Evolutionary conservation across 2,797 vertebrate species (phyloP).

Genomic region (Muscicapa striata): DNA sequence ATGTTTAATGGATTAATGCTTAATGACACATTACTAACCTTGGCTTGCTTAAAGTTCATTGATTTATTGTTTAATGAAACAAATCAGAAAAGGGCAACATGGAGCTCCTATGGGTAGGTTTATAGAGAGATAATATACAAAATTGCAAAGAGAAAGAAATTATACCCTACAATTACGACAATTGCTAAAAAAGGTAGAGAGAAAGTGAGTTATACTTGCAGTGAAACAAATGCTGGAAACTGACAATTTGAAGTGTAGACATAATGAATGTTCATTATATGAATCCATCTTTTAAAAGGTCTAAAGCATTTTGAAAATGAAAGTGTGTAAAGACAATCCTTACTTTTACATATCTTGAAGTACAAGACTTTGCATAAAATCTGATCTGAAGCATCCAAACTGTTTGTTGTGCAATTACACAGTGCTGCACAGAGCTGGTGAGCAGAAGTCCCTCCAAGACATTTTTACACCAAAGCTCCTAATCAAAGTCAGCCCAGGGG

Average conservation of each 20-base stretch:
- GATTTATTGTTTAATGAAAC: slow-evolving; percentile 35
- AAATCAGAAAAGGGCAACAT: not conserved
- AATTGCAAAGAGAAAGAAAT: not conserved
- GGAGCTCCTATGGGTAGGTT: not conserved
- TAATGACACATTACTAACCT: slow-evolving; percentile 25
- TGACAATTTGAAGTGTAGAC: not conserved
- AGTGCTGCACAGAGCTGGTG: not conserved
- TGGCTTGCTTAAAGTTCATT: not conserved
- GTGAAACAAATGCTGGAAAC: not conserved
- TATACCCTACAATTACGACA: not conserved
- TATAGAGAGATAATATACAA: not conserved
- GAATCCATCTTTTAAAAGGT: not conserved
- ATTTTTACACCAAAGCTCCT: not conserved
- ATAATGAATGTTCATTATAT: not conserved
- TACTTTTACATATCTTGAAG: not conserved
- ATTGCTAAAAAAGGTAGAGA: not conserved
- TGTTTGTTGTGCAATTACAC: too few relatives aligned
- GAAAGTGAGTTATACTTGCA: not conserved
- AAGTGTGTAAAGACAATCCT: not conserved
- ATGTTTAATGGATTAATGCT: slow-evolving; percentile 26
- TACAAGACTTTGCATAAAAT: not conserved
- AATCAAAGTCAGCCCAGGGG: not conserved
- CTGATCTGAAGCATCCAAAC: not conserved
- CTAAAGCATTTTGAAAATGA: not conserved
- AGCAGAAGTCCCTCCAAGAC: not conserved